Evolutionary conservation across 1,140 invertebrate species (phyloP).

Genomic region (Sarcophaga peregrina): DNA sequence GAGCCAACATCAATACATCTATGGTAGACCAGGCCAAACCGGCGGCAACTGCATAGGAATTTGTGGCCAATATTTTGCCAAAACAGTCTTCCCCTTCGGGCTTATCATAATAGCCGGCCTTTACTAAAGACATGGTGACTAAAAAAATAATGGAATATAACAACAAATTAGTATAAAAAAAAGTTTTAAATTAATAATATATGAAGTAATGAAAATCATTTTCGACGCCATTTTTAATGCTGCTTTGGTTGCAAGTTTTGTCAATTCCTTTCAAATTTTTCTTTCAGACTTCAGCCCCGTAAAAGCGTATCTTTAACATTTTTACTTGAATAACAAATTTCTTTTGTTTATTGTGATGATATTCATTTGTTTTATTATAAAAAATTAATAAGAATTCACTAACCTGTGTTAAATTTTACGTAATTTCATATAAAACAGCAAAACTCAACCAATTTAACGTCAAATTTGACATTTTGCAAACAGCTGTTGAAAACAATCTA

Average conservation of each 20-base stretch:
- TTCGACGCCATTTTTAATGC: not conserved
- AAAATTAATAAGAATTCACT: slow-evolving; percentile 29
- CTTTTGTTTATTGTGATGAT: not conserved
- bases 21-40: slow-evolving; percentile 68
- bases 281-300: not conserved
- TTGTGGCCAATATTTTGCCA: slow-evolving; percentile 72
- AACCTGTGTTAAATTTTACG: slow-evolving; percentile 45
- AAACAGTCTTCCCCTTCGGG: slow-evolving; percentile 77
- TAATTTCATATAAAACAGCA: slow-evolving; percentile 45
- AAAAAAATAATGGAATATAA: slow-evolving; percentile 15
- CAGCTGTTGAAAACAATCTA: slow-evolving; percentile 37
- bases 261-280: not conserved
- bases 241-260: not conserved
- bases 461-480: slow-evolving; percentile 32
- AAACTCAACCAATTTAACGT: slow-evolving; percentile 16
- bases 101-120: slow-evolving; percentile 73
- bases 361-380: not conserved
- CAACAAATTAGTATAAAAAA: not conserved
- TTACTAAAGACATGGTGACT: slow-evolving; percentile 57
- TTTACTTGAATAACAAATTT: not conserved
- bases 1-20: slow-evolving; percentile 72
- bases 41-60: slow-evolving; percentile 69
- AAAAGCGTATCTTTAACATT: not conserved
- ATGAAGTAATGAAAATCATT: not conserved
- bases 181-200: not conserved